Percentiles rank a stretch among this genome's conserved stretches.
phyloP scores from a whole-genome alignment of 2,888 invertebrate species.

The Strigamia crassipes region DNA sequence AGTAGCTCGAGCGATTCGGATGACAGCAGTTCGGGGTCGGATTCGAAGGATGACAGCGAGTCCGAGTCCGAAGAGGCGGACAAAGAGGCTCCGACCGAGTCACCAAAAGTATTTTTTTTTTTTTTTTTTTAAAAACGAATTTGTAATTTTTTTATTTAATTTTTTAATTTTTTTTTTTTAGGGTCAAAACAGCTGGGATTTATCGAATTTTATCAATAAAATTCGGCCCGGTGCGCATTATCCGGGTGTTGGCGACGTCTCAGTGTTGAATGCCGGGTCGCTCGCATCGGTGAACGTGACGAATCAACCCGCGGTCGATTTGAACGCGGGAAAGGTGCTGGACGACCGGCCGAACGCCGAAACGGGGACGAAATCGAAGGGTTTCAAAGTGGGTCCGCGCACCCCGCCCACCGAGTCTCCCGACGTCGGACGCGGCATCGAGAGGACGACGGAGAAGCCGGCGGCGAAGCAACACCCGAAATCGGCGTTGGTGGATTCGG shows the following conservation, averaged over 20 bases:
- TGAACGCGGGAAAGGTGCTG: neutral
- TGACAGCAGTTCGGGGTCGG: conserved; percentile 48
- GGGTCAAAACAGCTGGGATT: conserved; percentile 43
- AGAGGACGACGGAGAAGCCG: neutral
- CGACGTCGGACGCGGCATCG: neutral
- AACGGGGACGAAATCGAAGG: neutral
- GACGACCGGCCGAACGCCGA: conserved; percentile 12
- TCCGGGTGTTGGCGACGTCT: neutral
- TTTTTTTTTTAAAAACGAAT: neutral
- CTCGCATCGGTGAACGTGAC: neutral
- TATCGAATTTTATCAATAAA: conserved; percentile 34
- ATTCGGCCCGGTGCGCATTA: conserved; percentile 3
- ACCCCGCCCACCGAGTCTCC: conserved; percentile 11
- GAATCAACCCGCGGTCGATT: conserved; percentile 1
- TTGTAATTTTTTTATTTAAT: neutral
- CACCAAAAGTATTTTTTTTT: conserved; percentile 27
- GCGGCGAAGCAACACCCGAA: neutral
- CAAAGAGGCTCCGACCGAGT: neutral
- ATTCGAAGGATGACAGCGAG: conserved; percentile 48
- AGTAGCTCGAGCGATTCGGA: conserved; percentile 50
- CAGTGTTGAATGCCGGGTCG: neutral
- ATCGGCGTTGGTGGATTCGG: neutral
- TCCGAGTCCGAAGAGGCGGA: conserved; percentile 47
- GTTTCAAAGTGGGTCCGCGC: conserved; percentile 27
- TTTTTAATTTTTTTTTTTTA: neutral